Conservation (phyloP, 2,888 invertebrate species). For the Sepioteuthis lessoniana region DNA sequence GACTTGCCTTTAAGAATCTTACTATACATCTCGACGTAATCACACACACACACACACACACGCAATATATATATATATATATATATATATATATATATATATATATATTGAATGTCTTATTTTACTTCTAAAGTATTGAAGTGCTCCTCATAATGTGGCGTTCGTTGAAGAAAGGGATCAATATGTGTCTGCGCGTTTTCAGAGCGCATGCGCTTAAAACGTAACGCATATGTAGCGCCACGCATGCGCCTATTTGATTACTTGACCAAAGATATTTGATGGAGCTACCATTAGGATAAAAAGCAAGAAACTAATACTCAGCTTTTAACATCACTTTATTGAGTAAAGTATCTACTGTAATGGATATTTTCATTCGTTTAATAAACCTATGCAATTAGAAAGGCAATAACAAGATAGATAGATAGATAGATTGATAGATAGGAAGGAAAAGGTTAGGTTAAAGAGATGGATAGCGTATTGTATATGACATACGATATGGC, state of each 20-base stretch:
- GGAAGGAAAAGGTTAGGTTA: too few species aligned
- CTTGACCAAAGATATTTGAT: background rate
- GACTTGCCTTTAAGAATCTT: background rate
- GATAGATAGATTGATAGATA: too few species aligned
- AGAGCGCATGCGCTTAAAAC: background rate
- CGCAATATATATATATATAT: background rate
- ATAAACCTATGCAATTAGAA: background rate
- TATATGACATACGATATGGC: too few species aligned
- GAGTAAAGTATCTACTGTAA: background rate
- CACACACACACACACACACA: background rate
- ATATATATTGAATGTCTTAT: background rate
- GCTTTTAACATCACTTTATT: background rate
- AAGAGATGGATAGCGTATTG: too few species aligned
- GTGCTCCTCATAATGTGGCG: background rate
- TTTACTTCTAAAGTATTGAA: background rate
- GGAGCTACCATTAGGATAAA: background rate
- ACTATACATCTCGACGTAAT: background rate
- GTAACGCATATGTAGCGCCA: background rate
- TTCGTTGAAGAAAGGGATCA: background rate
- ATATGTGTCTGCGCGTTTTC: background rate
- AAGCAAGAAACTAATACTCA: background rate
- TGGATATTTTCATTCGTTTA: background rate
- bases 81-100: too few species aligned
- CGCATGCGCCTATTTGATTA: background rate
- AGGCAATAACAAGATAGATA: background rate